Base-by-base conservation (phyloP, 2,797 vertebrate genomes). In the Pipistrellus pygmaeus region DNA sequence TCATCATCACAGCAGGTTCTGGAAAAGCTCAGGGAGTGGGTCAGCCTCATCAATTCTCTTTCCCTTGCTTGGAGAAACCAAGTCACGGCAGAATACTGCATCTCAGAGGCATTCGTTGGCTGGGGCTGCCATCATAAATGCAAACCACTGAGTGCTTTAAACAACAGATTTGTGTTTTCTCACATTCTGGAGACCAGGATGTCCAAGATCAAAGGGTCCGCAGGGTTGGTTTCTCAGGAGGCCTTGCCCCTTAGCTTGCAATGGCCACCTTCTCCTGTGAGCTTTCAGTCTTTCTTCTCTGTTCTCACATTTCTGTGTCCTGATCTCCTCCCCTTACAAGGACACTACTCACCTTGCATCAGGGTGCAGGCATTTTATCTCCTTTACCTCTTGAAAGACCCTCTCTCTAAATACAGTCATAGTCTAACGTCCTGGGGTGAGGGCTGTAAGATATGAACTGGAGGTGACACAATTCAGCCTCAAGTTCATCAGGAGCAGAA, bases 31-130 rank as follows among this genome's bases (percentile, higher is more conserved):
- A 78, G 7, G n/a, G 12, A 77, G 27, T 18, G 2, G 25, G 2
- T 77, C 80, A 75, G 30, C 23, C 27, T 27, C 66, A 48, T 72
- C 20, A 38, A 17, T n/a, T 75, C 38, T 66, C 30, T 91, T 86
- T 72, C 64, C 55, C 35, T 75, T 66, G 10, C 62, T 75, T 93
- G 20, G 46, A 75, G 60, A 93, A 94, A 60, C 21, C 30, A 88
- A 83, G 80, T 85, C 32, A 62, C 76, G 66, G 25, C 44, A 72
- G 90, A 89, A 92, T 44, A 60, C 8, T 53, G 32, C 30, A 32
- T 17, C 32, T 8, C 14, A 15, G 10, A 75, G 38, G 14, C 14
- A 75, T 10, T 46, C 23, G 4, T 88, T 85, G 71, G 8, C 23
- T 75, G 48, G 18, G 41, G 21, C 13, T 77, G 46, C 57, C 84